These are phyloP conservation scores for Vipera latastei DNA, from an alignment of 2,797 vertebrate species.

Conservation along the genomic window DNA sequence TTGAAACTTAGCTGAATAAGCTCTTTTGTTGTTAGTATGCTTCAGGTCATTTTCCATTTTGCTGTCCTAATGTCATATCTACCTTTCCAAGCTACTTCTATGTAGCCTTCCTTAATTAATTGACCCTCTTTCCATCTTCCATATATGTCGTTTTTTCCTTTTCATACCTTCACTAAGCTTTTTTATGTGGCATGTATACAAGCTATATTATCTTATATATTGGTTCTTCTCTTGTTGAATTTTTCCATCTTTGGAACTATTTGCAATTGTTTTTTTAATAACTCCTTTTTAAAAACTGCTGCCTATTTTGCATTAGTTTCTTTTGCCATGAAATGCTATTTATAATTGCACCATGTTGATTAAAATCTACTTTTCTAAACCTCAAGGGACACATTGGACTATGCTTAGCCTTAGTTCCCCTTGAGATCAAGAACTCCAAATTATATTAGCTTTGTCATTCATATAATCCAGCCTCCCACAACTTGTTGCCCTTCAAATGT, in stretches of 20 bases:
- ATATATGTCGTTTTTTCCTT: not conserved
- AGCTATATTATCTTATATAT: not conserved
- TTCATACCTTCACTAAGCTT: not conserved
- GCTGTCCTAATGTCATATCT: not conserved
- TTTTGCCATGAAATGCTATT: not conserved
- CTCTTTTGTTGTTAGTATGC: not conserved
- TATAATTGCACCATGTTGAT: not conserved
- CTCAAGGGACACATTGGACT: not conserved
- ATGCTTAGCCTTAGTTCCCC: not conserved
- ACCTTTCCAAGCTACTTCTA: not conserved
- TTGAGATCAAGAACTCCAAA: not conserved
- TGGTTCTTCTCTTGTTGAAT: not conserved
- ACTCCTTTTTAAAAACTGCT: not conserved
- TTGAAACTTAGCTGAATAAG: not conserved
- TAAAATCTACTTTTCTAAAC: not conserved
- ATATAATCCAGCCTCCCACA: not conserved
- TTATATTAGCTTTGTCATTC: not conserved
- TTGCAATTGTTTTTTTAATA: not conserved
- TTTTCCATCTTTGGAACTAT: not conserved
- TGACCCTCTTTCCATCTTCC: not conserved
- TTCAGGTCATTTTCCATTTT: not conserved
- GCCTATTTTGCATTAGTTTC: not conserved
- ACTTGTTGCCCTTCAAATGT: not conserved
- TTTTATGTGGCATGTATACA: not conserved
- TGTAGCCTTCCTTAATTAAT: not conserved